Evolutionary conservation across 2,888 invertebrate species (phyloP).

Genomic region (Ametastegia equiseti): DNA sequence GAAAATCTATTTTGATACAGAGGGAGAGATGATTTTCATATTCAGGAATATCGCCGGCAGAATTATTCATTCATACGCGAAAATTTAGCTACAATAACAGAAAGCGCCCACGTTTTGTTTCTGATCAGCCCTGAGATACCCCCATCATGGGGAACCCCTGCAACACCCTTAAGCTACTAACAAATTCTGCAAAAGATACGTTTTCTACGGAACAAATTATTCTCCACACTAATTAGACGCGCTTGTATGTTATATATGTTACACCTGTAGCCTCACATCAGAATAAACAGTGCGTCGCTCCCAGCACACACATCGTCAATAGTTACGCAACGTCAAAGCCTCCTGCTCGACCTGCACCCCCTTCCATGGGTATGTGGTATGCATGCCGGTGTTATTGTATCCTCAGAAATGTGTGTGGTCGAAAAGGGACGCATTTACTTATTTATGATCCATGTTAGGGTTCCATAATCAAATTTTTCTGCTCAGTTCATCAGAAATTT

Average conservation of each 20-base stretch:
- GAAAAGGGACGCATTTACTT: not conserved
- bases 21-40: too few relatives aligned
- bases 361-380: slow-evolving; percentile 71
- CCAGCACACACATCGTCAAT: slow-evolving; percentile 68
- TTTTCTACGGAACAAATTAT: slow-evolving; percentile 25
- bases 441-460: not conserved
- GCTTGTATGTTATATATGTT: slow-evolving; percentile 62
- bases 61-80: too few relatives aligned
- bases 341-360: slow-evolving; percentile 75
- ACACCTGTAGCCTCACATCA: slow-evolving; percentile 71
- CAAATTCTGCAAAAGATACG: not conserved
- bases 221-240: slow-evolving; percentile 52
- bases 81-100: too few relatives aligned
- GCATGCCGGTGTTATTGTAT: not conserved
- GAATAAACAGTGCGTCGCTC: slow-evolving; percentile 72
- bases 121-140: too few relatives aligned
- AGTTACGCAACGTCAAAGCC: slow-evolving; percentile 73
- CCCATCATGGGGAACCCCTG: too few relatives aligned
- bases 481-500: not conserved
- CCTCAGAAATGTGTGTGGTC: not conserved
- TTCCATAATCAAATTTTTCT: not conserved
- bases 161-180: too few relatives aligned
- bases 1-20: too few relatives aligned
- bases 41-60: too few relatives aligned
- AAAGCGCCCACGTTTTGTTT: too few relatives aligned